Evolutionary conservation across 2,797 vertebrate genomes (phyloP).

Genomic region (Telmatherina bonti): DNA sequence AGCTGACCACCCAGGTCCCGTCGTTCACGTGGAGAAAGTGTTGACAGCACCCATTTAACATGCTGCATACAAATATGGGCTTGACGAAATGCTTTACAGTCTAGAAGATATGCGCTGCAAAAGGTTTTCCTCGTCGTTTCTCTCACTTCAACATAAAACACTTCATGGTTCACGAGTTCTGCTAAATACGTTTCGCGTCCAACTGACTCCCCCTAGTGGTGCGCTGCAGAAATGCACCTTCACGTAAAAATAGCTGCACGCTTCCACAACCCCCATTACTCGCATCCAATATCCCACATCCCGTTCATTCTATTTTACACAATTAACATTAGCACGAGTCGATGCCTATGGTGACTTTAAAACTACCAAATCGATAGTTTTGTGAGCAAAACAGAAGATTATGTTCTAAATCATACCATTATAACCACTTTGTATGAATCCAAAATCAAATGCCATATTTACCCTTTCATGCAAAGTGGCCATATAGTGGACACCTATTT

Average conservation of each 20-base stretch:
- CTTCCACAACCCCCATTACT: too few relatives aligned
- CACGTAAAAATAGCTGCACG: neutral
- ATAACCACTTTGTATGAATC: too few relatives aligned
- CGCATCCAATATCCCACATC: too few relatives aligned
- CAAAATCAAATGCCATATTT: too few relatives aligned
- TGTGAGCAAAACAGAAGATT: too few relatives aligned
- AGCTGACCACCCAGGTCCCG: constrained; percentile 44
- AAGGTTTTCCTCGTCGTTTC: constrained; percentile 9
- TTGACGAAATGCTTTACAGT: neutral
- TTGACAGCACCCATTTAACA: neutral
- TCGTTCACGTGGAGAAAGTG: constrained; percentile 28
- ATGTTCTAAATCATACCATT: too few relatives aligned
- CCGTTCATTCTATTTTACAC: too few relatives aligned
- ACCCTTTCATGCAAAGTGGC: too few relatives aligned
- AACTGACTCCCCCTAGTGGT: constrained; percentile 39
- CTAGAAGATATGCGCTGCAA: accelerated
- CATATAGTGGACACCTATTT: too few relatives aligned
- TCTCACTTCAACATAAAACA: constrained; percentile 32
- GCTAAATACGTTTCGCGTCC: neutral
- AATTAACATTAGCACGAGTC: too few relatives aligned
- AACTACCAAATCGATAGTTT: too few relatives aligned
- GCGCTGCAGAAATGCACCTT: neutral
- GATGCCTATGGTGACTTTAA: too few relatives aligned
- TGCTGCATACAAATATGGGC: neutral
- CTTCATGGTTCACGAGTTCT: constrained; percentile 26